Evolutionary conservation across 2,888 invertebrate genomes (phyloP).

Genomic region (Entomobrya proxima): DNA sequence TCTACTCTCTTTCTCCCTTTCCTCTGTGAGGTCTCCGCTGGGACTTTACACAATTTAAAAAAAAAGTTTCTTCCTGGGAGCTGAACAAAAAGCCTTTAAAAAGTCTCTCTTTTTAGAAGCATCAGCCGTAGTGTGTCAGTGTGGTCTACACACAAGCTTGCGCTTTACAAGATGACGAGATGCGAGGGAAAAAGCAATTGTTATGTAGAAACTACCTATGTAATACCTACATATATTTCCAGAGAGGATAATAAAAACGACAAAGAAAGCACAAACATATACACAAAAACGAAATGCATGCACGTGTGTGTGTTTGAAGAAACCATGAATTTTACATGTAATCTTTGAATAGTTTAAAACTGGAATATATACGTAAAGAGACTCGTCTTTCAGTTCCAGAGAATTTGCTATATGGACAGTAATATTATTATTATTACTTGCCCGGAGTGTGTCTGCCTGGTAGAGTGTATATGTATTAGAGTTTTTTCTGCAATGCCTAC

Average conservation of each 20-base stretch:
- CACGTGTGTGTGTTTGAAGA: conserved; percentile 51
- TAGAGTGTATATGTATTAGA: background rate
- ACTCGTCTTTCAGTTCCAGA: background rate
- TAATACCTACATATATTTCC: background rate
- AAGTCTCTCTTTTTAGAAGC: no score
- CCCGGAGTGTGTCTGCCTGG: background rate
- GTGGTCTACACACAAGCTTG: background rate
- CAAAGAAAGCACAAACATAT: conserved; percentile 29
- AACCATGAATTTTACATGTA: conserved; percentile 63
- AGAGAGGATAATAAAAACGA: conserved; percentile 40
- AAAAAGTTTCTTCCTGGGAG: conserved; percentile 19
- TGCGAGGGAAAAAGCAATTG: conserved; percentile 24
- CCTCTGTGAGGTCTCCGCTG: background rate
- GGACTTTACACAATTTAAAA: conserved; percentile 29
- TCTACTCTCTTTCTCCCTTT: background rate
- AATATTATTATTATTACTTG: conserved; percentile 44
- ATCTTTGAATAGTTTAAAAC: conserved; percentile 44
- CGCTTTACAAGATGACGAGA: background rate
- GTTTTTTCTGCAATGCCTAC: no score
- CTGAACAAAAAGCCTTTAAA: background rate
- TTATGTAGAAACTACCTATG: background rate
- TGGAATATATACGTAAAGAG: background rate
- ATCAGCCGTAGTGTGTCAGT: background rate
- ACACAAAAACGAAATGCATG: no score
- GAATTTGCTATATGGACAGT: conserved; percentile 16